Evolutionary conservation across 2,797 vertebrate genomes (phyloP).

Genomic region (Ctenochaetus hawaiiensis): DNA sequence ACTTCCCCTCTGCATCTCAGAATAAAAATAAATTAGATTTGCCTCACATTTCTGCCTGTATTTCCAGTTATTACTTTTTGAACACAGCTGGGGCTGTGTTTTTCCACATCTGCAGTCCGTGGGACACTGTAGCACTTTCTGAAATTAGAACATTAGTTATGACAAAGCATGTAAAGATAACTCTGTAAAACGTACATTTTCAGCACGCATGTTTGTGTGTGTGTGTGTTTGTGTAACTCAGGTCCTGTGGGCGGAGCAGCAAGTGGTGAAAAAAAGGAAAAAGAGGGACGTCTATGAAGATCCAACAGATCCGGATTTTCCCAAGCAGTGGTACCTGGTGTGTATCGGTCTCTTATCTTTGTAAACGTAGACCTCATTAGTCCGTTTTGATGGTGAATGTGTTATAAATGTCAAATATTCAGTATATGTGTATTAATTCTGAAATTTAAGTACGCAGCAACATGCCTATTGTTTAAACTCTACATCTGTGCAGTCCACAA

Average conservation of each 20-base stretch:
- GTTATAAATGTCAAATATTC: slow-evolving; percentile 27
- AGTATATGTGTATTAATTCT: neutral
- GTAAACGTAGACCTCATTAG: neutral
- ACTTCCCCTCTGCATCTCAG: slow-evolving; percentile 49
- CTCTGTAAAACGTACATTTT: slow-evolving; percentile 38
- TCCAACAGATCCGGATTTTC: slow-evolving; percentile 92
- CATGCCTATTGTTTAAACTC: neutral
- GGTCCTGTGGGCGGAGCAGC: slow-evolving; percentile 94
- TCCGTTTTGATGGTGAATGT: neutral
- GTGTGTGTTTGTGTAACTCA: slow-evolving; percentile 60
- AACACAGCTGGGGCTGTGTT: slow-evolving; percentile 62
- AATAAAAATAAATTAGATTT: slow-evolving; percentile 70
- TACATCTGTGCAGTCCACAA: neutral
- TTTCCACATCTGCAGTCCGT: slow-evolving; percentile 25
- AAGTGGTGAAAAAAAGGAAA: slow-evolving; percentile 89
- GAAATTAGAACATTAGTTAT: slow-evolving; percentile 56
- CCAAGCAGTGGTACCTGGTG: slow-evolving; percentile 99
- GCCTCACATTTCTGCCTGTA: slow-evolving; percentile 52
- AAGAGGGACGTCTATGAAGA: slow-evolving; percentile 91
- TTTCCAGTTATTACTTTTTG: slow-evolving; percentile 68
- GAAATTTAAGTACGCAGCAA: neutral
- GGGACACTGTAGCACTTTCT: slow-evolving; percentile 40
- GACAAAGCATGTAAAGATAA: slow-evolving; percentile 34
- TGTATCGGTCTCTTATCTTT: slow-evolving; percentile 57
- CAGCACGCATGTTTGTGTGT: slow-evolving; percentile 13